phyloP scores from a whole-genome alignment of 2,113 vertebrate genomes.

The Odobenus rosmarus region DNA sequence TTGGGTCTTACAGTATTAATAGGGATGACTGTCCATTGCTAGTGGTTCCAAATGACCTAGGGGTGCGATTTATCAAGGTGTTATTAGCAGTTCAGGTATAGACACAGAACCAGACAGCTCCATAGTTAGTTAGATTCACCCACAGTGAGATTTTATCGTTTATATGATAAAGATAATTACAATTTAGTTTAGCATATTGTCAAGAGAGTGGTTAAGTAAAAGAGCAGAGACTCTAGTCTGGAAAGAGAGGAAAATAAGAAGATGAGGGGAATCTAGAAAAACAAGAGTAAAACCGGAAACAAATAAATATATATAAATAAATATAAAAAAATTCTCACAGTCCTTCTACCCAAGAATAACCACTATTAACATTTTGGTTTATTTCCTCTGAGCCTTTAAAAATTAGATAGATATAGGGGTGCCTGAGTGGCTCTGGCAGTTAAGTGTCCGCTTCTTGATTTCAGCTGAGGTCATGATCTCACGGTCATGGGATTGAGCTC shows the following conservation, averaged over 20 bases:
- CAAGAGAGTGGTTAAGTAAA: background rate
- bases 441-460: background rate
- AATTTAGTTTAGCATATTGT: constrained; percentile 17
- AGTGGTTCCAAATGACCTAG: background rate
- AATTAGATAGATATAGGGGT: background rate
- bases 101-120: background rate
- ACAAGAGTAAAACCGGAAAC: background rate
- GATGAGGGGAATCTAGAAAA: background rate
- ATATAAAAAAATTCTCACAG: background rate
- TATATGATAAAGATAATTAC: background rate
- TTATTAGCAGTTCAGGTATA: background rate
- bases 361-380: background rate
- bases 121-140: background rate
- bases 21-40: background rate
- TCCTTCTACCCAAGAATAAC: background rate
- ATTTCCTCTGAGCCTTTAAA: background rate
- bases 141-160: background rate
- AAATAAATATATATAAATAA: background rate
- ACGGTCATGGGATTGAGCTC: background rate
- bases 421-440: background rate
- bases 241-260: background rate
- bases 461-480: background rate
- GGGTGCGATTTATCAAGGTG: background rate
- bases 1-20: background rate
- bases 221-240: background rate